These are phyloP conservation scores for Perdita meconis DNA, from an alignment of 2,888 invertebrate species.

Conservation along the genomic window DNA sequence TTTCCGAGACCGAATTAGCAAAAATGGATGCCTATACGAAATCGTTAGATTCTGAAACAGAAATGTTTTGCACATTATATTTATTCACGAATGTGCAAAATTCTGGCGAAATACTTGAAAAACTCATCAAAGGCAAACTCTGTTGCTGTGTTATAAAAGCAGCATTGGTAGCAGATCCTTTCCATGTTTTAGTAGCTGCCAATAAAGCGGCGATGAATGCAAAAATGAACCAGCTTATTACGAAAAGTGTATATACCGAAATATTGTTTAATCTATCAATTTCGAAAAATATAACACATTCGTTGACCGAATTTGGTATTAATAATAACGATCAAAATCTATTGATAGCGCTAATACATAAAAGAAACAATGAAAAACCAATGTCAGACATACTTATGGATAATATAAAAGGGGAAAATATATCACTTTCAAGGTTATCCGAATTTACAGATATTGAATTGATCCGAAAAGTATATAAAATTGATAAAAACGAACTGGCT, in stretches of 20 bases:
- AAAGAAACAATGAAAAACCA: conserved; percentile 72
- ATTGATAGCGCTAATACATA: conserved; percentile 84
- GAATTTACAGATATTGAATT: conserved; percentile 85
- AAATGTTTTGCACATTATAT: conserved; percentile 84
- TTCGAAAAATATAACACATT: conserved; percentile 89
- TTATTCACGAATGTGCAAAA: conserved; percentile 87
- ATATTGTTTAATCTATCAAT: conserved; percentile 89
- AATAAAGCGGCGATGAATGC: conserved; percentile 87
- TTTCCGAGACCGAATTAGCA: no score
- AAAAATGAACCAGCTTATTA: conserved; percentile 85
- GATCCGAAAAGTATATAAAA: conserved; percentile 87
- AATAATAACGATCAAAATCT: conserved; percentile 84
- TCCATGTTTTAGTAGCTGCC: conserved; percentile 88
- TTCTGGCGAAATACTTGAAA: conserved; percentile 85
- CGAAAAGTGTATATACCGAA: conserved; percentile 88
- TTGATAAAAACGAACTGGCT: conserved; percentile 85
- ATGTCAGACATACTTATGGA: conserved; percentile 82
- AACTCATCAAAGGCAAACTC: conserved; percentile 86
- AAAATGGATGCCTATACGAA: conserved; percentile 68
- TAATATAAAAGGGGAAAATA: conserved; percentile 86
- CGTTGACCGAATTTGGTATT: conserved; percentile 88
- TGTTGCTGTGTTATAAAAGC: conserved; percentile 88
- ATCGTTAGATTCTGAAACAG: conserved; percentile 84
- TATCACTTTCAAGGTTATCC: conserved; percentile 84
- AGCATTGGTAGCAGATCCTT: conserved; percentile 86